Percentiles rank a stretch among this genome's conserved stretches.
phyloP scores from a whole-genome alignment of 2,113 vertebrate genomes.

The Anhinga anhinga region DNA sequence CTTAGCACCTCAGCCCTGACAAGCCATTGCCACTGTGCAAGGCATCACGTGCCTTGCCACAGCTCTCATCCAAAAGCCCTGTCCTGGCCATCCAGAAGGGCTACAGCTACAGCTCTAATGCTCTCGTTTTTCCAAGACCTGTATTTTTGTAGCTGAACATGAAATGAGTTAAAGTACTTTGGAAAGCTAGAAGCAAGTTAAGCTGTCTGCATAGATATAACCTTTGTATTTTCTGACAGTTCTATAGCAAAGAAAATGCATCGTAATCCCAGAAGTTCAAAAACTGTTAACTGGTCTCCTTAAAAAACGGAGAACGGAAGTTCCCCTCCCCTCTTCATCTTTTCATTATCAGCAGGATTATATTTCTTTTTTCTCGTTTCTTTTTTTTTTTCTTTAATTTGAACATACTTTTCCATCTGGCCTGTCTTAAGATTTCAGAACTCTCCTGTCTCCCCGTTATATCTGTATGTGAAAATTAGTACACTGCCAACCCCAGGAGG shows the following conservation, averaged over 20 bases:
- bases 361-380: background rate
- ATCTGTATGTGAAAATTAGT: background rate
- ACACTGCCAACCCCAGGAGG: background rate
- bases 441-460: background rate
- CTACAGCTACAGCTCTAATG: background rate
- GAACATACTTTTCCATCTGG: background rate
- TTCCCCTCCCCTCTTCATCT: background rate
- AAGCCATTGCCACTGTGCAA: background rate
- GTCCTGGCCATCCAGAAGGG: background rate
- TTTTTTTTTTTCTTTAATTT: background rate
- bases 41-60: background rate
- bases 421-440: background rate
- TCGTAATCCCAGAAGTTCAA: background rate
- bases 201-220: constrained; percentile 17
- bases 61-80: background rate
- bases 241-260: constrained; percentile 23
- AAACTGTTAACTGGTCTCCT: background rate
- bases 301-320: background rate
- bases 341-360: background rate
- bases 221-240: constrained; percentile 27
- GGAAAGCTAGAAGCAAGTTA: constrained; percentile 13
- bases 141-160: background rate
- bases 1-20: background rate
- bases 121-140: background rate
- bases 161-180: constrained; percentile 12